Percentiles rank a stretch among this genome's conserved stretches.
These are phyloP conservation scores for Prolemur simus DNA, from an alignment of 2,113 vertebrate genomes.

Conservation along the genomic window DNA sequence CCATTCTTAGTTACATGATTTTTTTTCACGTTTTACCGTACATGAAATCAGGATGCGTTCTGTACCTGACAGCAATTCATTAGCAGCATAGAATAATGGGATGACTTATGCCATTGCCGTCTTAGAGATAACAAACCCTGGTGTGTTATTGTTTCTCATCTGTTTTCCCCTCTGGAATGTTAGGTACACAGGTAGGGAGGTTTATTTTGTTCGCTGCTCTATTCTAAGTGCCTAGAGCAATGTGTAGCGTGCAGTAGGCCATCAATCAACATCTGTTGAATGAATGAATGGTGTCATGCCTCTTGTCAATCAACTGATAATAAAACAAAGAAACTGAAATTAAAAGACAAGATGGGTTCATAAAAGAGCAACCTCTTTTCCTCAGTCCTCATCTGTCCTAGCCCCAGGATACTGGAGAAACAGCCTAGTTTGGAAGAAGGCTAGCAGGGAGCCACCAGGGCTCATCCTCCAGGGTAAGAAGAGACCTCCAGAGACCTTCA, in stretches of 20 bases:
- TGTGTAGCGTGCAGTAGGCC: background rate
- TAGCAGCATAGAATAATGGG: background rate
- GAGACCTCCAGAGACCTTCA: background rate
- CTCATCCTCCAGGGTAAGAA: background rate
- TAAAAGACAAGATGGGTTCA: background rate
- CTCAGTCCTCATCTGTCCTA: background rate
- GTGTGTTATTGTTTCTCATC: background rate
- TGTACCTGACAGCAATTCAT: background rate
- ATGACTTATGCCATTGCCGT: background rate
- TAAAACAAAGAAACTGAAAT: conserved; percentile 18
- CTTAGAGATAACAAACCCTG: background rate
- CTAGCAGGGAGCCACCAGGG: background rate
- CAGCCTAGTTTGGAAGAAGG: background rate
- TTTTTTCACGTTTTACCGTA: background rate
- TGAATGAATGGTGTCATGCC: background rate
- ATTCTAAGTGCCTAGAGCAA: background rate
- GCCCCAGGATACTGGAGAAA: background rate
- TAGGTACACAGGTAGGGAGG: background rate
- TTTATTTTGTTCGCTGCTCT: background rate
- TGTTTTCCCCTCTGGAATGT: background rate
- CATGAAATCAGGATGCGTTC: background rate
- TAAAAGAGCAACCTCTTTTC: background rate
- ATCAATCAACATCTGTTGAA: background rate
- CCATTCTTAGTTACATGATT: background rate
- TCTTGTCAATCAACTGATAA: background rate